These are phyloP conservation scores for Platysternon megacephalum DNA, from an alignment of 2,113 vertebrate species.

Conservation along the genomic window DNA sequence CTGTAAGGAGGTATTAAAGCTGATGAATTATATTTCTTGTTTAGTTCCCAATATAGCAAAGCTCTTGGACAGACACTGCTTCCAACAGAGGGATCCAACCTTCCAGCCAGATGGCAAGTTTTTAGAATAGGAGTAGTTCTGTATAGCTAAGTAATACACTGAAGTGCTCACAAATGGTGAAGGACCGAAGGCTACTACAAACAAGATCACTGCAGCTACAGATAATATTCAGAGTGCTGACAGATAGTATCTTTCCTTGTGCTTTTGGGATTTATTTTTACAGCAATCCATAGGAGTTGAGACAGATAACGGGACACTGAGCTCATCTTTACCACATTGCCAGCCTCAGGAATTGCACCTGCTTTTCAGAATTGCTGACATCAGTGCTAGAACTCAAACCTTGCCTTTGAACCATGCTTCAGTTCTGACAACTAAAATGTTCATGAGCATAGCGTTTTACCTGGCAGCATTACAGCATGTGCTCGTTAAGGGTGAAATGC, in stretches of 20 bases:
- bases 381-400: background rate
- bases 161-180: background rate
- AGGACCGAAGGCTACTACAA: constrained; percentile 4
- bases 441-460: background rate
- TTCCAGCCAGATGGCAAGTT: background rate
- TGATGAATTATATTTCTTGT: background rate
- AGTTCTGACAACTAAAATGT: background rate
- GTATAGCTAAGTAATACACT: background rate
- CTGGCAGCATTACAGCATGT: background rate
- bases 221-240: background rate
- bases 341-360: background rate
- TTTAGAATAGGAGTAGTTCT: background rate
- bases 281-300: background rate
- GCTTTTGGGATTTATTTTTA: background rate
- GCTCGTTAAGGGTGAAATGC: constrained; percentile 54
- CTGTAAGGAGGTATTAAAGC: background rate
- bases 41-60: background rate
- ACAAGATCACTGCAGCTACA: background rate
- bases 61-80: background rate
- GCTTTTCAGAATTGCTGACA: background rate
- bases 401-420: background rate
- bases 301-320: background rate
- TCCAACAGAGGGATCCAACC: background rate
- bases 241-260: background rate
- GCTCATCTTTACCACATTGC: background rate